Base-by-base conservation (phyloP, 2,797 vertebrate species). In the Chromobotia macracanthus region DNA sequence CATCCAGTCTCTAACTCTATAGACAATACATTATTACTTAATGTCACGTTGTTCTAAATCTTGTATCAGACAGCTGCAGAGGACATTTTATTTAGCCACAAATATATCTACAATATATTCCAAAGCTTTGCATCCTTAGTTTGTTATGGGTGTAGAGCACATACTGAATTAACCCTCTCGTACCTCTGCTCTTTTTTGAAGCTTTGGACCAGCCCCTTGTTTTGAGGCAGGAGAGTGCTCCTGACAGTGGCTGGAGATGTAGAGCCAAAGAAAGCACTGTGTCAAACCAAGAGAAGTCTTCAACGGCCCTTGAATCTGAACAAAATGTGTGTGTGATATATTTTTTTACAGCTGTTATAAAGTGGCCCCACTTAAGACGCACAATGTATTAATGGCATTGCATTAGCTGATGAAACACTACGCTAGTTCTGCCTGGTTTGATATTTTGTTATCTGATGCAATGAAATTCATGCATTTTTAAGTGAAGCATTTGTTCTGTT, bases 161-260 rank as follows among this genome's bases (percentile, higher is more conserved):
- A n/a, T n/a, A n/a, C n/a, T n/a, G n/a, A n/a, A n/a, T n/a, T n/a
- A n/a, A n/a, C n/a, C n/a, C n/a, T n/a, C n/a, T 44, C 41, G 11
- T 10, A 44, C 2, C 41, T 44, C 41, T 44, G 41, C 41, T 44
- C 41, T n/a, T 46, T 75, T 58, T 2, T 64, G 5, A 74, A 94
- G 93, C 86, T 67, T 50, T 61, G 48, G 72, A 80, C 4, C 77
- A 28, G 9, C 66, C 67, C 1, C 86, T 79, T 73, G 75, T 61
- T 51, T 56, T 90, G 48, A 91, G 91, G 69, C 84, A 79, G 56
- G 90, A 92, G 67, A 66, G 38, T 1, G 68, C 77, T 25, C 51
- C 53, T 63, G 81, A 79, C 56, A 89, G 86, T 53, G 66, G 63
- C 8, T 91, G 89, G 89, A 83, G 75, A 72, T 83, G 80, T 66